Base-by-base conservation (phyloP, 2,113 vertebrate genomes). In the Sialia sialis region DNA sequence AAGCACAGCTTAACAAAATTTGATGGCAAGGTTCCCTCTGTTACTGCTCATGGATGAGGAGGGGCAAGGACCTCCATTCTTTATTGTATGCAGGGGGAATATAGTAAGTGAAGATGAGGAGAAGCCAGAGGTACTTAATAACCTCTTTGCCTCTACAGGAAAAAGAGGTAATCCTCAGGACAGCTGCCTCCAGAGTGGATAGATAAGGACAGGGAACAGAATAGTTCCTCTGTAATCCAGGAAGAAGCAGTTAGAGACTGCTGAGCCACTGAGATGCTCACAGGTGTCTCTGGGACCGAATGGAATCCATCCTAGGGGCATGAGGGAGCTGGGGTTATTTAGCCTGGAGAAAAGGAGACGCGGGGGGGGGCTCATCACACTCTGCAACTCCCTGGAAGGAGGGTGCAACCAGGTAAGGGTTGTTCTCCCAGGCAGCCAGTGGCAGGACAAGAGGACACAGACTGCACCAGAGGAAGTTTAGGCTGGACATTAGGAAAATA, bases 61-160 rank as follows among this genome's bases (percentile, higher is more conserved):
- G 51, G 21, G n/a, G 10, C 13, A 30, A 67, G 62, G 21, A 9
- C 51, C 8, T 80, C 41, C 21, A 13, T 44, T 79, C 32, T 55
- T 56, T 56, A 10, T 38, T 80, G n/a, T n/a, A 21, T 56, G 27
- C 0, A 0, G 10, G 13, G n/a, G 8, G 2, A 32, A 26, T 32
- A 12, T 20, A 15, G 58, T 26, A 62, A 49, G 34, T 51, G 29
- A 77, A 51, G 36, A n/a, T 51, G 29, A 51, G 29, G 44, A 77
- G 39, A 63, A 63, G 58, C 13, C 34, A 32, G 44, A 62, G 44
- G 26, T 48, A 32, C 9, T 60, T 14, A 38, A 38, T 21, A 32
- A 34, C 44, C 49, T 38, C 43, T 76, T 62, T 62, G 13, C 58
- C 29, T 77, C 21, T 16, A 9, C 34, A 39, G 56, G 6, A 32